Percentiles rank a stretch among this genome's conserved stretches.
Evolutionary conservation across 2,888 invertebrate species (phyloP).

Genomic region (Ryuthela nishihirai): DNA sequence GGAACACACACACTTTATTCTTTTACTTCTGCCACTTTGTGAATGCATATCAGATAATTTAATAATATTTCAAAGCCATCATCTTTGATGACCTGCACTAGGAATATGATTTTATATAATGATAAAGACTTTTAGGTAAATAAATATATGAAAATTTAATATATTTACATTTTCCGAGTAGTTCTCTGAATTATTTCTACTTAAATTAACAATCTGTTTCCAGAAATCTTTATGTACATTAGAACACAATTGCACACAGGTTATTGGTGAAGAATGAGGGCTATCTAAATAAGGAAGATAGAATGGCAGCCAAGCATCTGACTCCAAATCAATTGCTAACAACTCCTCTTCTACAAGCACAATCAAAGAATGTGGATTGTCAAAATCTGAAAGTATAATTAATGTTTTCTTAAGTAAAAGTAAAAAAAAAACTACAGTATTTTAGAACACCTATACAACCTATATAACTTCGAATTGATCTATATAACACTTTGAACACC

Average conservation of each 20-base stretch:
- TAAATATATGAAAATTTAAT: not conserved
- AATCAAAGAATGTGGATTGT: slow-evolving; percentile 59
- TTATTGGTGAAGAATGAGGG: slow-evolving; percentile 86
- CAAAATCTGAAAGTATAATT: slow-evolving; percentile 45
- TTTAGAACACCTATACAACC: too few species aligned
- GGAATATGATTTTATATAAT: too few species aligned
- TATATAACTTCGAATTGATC: too few species aligned
- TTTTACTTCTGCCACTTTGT: too few species aligned
- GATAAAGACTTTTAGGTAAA: too few species aligned
- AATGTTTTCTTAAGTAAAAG: too few species aligned
- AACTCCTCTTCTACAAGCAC: slow-evolving; percentile 93
- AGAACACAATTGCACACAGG: slow-evolving; percentile 64
- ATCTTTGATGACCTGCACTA: too few species aligned
- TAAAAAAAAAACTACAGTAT: too few species aligned
- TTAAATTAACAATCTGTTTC: slow-evolving; percentile 49
- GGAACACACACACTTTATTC: too few species aligned
- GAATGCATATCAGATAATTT: too few species aligned
- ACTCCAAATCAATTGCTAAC: slow-evolving; percentile 82
- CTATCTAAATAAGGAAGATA: slow-evolving; percentile 83
- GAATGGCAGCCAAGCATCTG: slow-evolving; percentile 77
- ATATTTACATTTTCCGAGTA: slow-evolving; percentile 26
- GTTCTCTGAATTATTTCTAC: slow-evolving; percentile 35
- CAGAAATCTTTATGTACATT: slow-evolving; percentile 62
- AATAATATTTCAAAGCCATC: too few species aligned
- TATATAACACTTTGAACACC: too few species aligned